Conservation (phyloP, 2,888 invertebrate species). For the Eupithecia subfuscata region DNA sequence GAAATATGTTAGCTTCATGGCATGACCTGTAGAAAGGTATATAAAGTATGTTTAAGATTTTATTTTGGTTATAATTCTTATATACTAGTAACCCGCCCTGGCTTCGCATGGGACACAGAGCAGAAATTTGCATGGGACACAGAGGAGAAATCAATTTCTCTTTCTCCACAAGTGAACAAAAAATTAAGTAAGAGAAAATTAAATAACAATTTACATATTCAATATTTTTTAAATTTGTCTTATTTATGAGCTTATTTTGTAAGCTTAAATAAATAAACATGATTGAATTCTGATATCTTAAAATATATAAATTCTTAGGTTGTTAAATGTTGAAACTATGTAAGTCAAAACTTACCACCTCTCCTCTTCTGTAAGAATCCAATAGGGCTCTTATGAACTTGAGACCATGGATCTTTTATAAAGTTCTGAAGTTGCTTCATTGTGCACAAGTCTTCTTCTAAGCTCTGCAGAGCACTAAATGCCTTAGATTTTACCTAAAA, state of each 20-base stretch:
- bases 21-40: slow-evolving; percentile 86
- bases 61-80: too few species aligned
- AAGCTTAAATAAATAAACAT: too few species aligned
- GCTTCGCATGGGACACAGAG: too few species aligned
- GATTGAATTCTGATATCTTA: too few species aligned
- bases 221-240: too few species aligned
- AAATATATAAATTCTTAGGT: not conserved
- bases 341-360: slow-evolving; percentile 84
- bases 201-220: too few species aligned
- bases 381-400: slow-evolving; percentile 94
- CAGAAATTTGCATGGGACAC: too few species aligned
- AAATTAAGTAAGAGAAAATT: too few species aligned
- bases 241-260: too few species aligned
- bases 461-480: slow-evolving; percentile 94
- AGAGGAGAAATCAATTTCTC: too few species aligned
- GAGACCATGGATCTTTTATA: slow-evolving; percentile 86
- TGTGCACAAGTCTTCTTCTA: slow-evolving; percentile 94
- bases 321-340: not conserved
- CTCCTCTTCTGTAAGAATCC: slow-evolving; percentile 92
- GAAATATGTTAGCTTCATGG: slow-evolving; percentile 97
- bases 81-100: too few species aligned
- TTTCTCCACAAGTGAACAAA: too few species aligned
- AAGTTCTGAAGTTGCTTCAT: slow-evolving; percentile 91
- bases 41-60: not conserved
- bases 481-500: slow-evolving; percentile 93